Evolutionary conservation across 2,797 vertebrate genomes (phyloP).

Genomic region (Sebastes itinus): DNA sequence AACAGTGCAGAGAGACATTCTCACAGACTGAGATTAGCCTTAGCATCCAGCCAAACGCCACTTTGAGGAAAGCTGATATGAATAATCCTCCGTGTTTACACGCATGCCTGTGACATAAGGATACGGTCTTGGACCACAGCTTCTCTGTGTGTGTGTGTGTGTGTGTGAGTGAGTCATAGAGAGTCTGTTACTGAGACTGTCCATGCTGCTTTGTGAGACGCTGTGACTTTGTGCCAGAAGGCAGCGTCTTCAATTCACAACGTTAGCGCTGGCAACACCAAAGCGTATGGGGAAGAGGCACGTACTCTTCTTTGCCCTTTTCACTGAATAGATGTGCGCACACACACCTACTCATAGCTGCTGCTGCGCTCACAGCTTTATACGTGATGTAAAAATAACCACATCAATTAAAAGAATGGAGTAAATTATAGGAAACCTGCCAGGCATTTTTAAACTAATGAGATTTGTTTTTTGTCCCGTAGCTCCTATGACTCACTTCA

Average conservation of each 20-base stretch:
- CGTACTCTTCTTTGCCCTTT: neutral
- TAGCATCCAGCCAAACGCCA: conserved; percentile 61
- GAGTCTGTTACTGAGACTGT: conserved; percentile 60
- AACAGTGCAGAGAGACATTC: conserved; percentile 40
- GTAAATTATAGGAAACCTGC: conserved; percentile 6
- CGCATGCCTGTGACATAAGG: conserved; percentile 66
- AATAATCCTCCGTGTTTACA: conserved; percentile 76
- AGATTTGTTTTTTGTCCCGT: neutral
- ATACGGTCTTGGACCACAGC: conserved; percentile 46
- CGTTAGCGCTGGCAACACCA: conserved; percentile 39
- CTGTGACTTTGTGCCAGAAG: conserved; percentile 60
- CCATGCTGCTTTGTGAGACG: conserved; percentile 59
- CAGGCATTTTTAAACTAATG: neutral
- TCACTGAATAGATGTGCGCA: neutral
- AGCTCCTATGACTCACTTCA: conserved; percentile 3
- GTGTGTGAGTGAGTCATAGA: conserved; percentile 51
- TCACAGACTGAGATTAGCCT: conserved; percentile 62
- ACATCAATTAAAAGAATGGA: neutral
- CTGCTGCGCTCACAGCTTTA: neutral
- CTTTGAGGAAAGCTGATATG: conserved; percentile 74
- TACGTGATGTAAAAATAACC: neutral
- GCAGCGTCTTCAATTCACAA: conserved; percentile 56
- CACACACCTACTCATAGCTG: neutral
- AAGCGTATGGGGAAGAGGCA: conserved; percentile 8
- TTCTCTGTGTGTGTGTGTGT: conserved; percentile 19